Conservation (phyloP, 2,113 vertebrate species). For the Gobius niger region DNA sequence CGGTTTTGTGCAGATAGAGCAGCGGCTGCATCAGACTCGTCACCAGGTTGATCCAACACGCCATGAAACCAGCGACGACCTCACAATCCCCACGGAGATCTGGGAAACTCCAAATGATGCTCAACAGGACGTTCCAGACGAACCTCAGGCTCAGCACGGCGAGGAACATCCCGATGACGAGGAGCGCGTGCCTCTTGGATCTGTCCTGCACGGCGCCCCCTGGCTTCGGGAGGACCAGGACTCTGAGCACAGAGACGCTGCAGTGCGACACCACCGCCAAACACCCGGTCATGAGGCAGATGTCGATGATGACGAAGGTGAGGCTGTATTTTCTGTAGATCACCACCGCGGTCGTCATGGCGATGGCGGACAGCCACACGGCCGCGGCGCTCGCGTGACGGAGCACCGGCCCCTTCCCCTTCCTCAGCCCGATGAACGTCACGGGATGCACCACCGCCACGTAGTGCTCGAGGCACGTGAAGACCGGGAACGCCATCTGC, state of each 20-base stretch:
- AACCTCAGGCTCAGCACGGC: not conserved
- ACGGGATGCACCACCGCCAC: conserved; percentile 18
- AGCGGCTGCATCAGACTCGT: not conserved
- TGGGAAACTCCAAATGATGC: not conserved
- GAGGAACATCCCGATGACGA: not conserved
- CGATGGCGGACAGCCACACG: not conserved
- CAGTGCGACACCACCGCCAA: not conserved
- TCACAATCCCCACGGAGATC: not conserved
- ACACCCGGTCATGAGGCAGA: not conserved
- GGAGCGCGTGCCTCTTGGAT: not conserved
- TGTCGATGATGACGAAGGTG: not conserved
- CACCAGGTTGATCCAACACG: not conserved
- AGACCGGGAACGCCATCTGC: conserved; percentile 19
- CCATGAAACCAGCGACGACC: rapidly evolving
- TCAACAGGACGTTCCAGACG: too few relatives aligned
- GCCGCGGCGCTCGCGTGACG: not conserved
- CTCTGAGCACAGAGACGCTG: conserved; percentile 4
- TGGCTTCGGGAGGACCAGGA: conserved; percentile 2
- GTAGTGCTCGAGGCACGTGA: conserved; percentile 10
- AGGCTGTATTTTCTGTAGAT: not conserved
- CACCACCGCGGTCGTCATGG: rapidly evolving
- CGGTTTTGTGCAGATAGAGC: conserved; percentile 3
- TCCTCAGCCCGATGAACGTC: not conserved
- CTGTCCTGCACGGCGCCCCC: not conserved
- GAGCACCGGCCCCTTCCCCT: not conserved